A percentile compares a stretch with the other conserved stretches of the same genome.
phyloP scores from a whole-genome alignment of 2,888 invertebrate species.

The Thecocarcelia acutangulata region DNA sequence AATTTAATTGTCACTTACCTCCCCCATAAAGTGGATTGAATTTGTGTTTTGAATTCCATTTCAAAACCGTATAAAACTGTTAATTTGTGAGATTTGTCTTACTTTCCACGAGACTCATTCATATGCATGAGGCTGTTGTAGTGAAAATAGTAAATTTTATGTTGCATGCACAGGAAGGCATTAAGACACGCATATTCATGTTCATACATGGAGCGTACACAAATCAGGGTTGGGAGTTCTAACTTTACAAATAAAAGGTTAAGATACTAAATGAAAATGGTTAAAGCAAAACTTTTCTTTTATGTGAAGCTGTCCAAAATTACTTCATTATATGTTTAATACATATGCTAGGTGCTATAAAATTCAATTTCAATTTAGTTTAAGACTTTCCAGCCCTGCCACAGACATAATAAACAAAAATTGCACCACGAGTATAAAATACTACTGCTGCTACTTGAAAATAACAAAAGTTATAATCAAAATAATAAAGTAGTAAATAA shows the following conservation, averaged over 20 bases:
- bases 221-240: background rate
- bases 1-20: constrained; percentile 19
- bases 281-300: too few relatives aligned
- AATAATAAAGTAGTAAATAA: constrained; percentile 44
- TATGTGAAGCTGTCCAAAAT: too few relatives aligned
- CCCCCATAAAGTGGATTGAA: background rate
- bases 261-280: too few relatives aligned
- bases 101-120: constrained; percentile 48
- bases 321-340: too few relatives aligned
- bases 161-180: constrained; percentile 49
- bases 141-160: constrained; percentile 49
- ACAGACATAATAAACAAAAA: background rate
- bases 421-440: background rate
- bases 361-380: background rate
- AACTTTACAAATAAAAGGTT: too few relatives aligned
- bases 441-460: constrained; percentile 26
- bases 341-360: too few relatives aligned
- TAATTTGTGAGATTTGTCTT: constrained; percentile 17
- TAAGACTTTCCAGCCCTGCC: background rate
- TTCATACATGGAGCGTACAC: background rate
- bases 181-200: background rate
- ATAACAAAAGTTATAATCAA: constrained; percentile 43
- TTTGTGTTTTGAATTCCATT: constrained; percentile 3
- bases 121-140: constrained; percentile 53
- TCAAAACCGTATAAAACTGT: constrained; percentile 15